phyloP scores from a whole-genome alignment of 2,797 vertebrate species.

The Sebastes hubbsi region DNA sequence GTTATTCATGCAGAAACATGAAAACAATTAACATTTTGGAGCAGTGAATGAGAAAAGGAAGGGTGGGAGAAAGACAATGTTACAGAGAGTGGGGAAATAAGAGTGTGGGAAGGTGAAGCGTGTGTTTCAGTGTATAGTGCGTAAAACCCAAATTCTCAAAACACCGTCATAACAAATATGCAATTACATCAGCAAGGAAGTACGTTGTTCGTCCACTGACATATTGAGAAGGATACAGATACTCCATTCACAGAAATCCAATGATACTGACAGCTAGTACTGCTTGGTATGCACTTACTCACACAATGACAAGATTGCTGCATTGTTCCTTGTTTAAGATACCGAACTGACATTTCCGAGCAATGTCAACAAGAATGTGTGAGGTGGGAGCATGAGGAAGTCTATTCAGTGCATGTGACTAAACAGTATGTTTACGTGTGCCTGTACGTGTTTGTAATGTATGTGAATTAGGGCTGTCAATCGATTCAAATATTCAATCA shows the following conservation, averaged over 20 bases:
- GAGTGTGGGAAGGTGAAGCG: background rate
- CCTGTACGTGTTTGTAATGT: background rate
- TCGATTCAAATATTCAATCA: rapidly evolving
- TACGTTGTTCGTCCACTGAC: background rate
- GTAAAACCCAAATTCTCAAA: background rate
- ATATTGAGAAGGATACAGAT: slow-evolving; percentile 5
- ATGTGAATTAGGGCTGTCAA: too few species aligned
- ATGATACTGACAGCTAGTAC: slow-evolving; percentile 18
- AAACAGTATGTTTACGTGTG: background rate
- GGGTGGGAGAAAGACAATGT: background rate
- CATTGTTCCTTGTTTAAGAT: slow-evolving; percentile 10
- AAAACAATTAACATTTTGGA: background rate
- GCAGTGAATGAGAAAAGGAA: background rate
- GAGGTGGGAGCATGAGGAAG: background rate
- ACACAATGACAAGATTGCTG: background rate
- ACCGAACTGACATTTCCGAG: slow-evolving; percentile 14
- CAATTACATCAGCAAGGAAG: background rate
- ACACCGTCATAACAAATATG: background rate
- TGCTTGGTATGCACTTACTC: slow-evolving; percentile 30
- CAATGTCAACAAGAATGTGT: background rate
- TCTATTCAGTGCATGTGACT: background rate
- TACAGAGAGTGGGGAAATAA: background rate
- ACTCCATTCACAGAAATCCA: background rate
- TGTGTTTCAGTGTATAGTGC: background rate
- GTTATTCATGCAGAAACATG: background rate